Conservation (phyloP, 1,140 invertebrate species). For the Drosophila setifemur region DNA sequence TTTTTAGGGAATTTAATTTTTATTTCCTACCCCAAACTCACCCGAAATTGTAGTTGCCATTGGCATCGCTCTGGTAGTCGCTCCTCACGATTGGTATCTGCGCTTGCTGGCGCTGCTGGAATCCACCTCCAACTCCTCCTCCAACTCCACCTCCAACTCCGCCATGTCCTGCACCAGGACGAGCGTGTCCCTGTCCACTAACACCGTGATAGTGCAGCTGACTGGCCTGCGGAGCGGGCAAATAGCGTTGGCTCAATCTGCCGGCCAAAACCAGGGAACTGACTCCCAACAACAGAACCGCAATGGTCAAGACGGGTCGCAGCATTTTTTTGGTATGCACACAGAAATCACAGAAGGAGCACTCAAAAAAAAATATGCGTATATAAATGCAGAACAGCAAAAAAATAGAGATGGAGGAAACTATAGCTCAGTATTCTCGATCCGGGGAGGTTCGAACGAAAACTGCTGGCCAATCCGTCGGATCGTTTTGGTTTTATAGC, state of each 20-base stretch:
- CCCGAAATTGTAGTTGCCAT: conserved; percentile 85
- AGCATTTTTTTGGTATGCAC: conserved; percentile 29
- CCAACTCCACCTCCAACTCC: neutral
- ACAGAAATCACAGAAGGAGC: conserved; percentile 13
- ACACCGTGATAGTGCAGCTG: conserved; percentile 71
- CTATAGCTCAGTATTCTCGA: conserved; percentile 1
- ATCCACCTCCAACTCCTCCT: conserved; percentile 1
- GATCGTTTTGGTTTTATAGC: conserved; percentile 62
- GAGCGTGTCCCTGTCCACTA: conserved; percentile 40
- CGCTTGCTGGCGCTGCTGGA: conserved; percentile 39
- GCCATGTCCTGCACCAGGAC: conserved; percentile 3
- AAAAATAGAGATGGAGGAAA: neutral
- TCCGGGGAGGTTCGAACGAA: conserved; percentile 27
- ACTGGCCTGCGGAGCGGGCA: conserved; percentile 63
- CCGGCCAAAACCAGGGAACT: conserved; percentile 16
- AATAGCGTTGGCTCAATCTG: conserved; percentile 56
- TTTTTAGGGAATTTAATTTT: neutral
- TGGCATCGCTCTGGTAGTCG: conserved; percentile 83
- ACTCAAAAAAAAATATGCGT: conserved; percentile 7
- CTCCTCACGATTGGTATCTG: conserved; percentile 84
- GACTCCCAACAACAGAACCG: conserved; percentile 22
- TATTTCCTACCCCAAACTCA: conserved; percentile 61
- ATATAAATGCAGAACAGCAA: too few species aligned
- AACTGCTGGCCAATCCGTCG: conserved; percentile 47
- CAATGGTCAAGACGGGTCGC: conserved; percentile 23